These are phyloP conservation scores for Asobara japonica DNA, from an alignment of 1,140 invertebrate species.

Conservation along the genomic window DNA sequence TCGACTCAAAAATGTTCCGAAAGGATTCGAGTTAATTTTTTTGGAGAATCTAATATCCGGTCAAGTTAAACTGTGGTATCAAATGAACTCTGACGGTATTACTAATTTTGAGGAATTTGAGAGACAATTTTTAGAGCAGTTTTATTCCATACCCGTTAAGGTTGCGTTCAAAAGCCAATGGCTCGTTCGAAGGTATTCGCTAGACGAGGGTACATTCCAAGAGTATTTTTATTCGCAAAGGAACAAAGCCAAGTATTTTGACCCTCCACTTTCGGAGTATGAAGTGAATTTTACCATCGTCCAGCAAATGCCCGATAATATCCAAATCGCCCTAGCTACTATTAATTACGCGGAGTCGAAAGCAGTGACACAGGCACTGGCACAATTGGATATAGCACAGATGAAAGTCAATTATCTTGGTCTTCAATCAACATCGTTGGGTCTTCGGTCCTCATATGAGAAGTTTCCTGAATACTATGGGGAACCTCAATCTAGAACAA, in stretches of 20 bases:
- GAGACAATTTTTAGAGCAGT: slow-evolving; percentile 33
- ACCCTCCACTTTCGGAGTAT: slow-evolving; percentile 30
- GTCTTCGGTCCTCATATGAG: too few species aligned
- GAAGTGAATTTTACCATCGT: slow-evolving; percentile 38
- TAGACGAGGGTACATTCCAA: slow-evolving; percentile 20
- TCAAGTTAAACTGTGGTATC: background rate
- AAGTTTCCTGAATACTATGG: too few species aligned
- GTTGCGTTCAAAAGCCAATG: slow-evolving; percentile 35
- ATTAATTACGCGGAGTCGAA: slow-evolving; percentile 26
- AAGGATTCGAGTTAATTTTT: background rate
- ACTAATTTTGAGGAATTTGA: background rate
- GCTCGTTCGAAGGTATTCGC: slow-evolving; percentile 14
- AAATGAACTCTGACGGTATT: background rate
- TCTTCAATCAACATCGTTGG: too few species aligned
- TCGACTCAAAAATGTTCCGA: background rate
- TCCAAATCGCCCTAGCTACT: slow-evolving; percentile 26
- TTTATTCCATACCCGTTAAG: slow-evolving; percentile 38
- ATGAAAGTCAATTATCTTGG: slow-evolving; percentile 25
- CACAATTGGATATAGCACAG: slow-evolving; percentile 27
- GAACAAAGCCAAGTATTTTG: slow-evolving; percentile 35
- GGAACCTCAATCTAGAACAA: too few species aligned
- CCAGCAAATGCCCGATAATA: slow-evolving; percentile 32
- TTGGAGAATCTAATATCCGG: background rate
- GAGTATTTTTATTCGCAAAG: slow-evolving; percentile 37
- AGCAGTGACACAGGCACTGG: slow-evolving; percentile 29